phyloP scores from a whole-genome alignment of 2,113 vertebrate genomes.

The Vulpes vulpes region DNA sequence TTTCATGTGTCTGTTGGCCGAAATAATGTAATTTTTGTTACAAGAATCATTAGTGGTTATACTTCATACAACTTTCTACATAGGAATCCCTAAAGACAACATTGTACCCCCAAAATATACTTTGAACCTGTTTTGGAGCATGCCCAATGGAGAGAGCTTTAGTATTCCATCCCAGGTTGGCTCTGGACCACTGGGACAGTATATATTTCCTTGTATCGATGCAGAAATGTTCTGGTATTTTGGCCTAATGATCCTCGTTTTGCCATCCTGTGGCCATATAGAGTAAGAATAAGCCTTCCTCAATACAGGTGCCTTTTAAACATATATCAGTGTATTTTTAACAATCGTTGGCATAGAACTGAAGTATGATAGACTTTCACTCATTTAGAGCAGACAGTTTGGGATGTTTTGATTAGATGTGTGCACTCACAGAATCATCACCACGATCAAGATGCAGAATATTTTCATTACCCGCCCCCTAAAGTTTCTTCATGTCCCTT shows the following conservation, averaged over 20 bases:
- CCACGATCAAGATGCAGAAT: background rate
- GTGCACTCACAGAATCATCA: background rate
- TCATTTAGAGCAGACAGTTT: background rate
- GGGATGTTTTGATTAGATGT: background rate
- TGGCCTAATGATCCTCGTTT: background rate
- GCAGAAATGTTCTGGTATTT: background rate
- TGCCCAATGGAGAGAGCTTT: too few species aligned
- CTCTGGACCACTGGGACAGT: background rate
- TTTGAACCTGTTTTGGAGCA: background rate
- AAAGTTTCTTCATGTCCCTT: background rate
- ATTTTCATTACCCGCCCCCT: background rate
- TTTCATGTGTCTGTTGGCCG: background rate
- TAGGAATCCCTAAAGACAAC: background rate
- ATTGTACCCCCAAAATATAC: background rate
- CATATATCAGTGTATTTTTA: background rate
- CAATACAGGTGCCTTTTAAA: background rate
- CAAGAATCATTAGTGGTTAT: background rate
- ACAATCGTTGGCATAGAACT: background rate
- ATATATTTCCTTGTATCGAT: background rate
- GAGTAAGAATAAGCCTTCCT: slow-evolving; percentile 2
- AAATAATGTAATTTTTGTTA: slow-evolving; percentile 6
- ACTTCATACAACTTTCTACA: background rate
- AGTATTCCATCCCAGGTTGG: background rate
- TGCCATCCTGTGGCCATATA: background rate
- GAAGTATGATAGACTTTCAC: background rate